These are phyloP conservation scores for Drosophila bocqueti DNA, from an alignment of 1,140 invertebrate species.

Conservation along the genomic window DNA sequence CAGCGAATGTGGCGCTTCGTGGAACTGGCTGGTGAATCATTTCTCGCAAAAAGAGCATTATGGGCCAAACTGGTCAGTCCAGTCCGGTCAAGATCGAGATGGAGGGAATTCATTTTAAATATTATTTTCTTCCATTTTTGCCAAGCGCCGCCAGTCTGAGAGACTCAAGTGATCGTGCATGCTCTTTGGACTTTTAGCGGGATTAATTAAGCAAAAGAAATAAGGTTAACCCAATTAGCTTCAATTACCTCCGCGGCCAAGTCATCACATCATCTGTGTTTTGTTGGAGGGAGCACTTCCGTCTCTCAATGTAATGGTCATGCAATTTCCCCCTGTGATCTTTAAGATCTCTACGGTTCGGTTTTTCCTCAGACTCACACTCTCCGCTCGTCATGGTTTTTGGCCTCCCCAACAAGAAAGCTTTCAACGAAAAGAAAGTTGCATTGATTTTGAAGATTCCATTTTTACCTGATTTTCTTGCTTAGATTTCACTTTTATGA, in stretches of 20 bases:
- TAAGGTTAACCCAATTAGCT: slow-evolving; percentile 79
- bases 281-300: slow-evolving; percentile 30
- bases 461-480: slow-evolving; percentile 37
- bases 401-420: slow-evolving; percentile 7
- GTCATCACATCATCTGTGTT: slow-evolving; percentile 31
- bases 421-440: slow-evolving; percentile 58
- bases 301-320: slow-evolving; percentile 39
- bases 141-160: slow-evolving; percentile 9
- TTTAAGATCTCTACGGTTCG: slow-evolving; percentile 21
- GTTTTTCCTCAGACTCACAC: slow-evolving; percentile 5
- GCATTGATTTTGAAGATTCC: slow-evolving; percentile 49
- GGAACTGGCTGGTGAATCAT: slow-evolving; percentile 49
- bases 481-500: slow-evolving; percentile 46
- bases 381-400: slow-evolving; percentile 41
- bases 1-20: slow-evolving; percentile 40
- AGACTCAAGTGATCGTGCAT: slow-evolving; percentile 36
- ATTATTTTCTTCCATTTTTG: slow-evolving; percentile 35
- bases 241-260: slow-evolving; percentile 55
- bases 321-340: slow-evolving; percentile 36
- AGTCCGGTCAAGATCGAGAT: slow-evolving; percentile 13
- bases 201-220: slow-evolving; percentile 61
- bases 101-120: slow-evolving; percentile 23
- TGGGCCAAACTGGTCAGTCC: slow-evolving; percentile 57
- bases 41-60: slow-evolving; percentile 13
- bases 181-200: slow-evolving; percentile 22